Evolutionary conservation across 2,113 vertebrate genomes (phyloP).

Genomic region (Centropus unirufus): DNA sequence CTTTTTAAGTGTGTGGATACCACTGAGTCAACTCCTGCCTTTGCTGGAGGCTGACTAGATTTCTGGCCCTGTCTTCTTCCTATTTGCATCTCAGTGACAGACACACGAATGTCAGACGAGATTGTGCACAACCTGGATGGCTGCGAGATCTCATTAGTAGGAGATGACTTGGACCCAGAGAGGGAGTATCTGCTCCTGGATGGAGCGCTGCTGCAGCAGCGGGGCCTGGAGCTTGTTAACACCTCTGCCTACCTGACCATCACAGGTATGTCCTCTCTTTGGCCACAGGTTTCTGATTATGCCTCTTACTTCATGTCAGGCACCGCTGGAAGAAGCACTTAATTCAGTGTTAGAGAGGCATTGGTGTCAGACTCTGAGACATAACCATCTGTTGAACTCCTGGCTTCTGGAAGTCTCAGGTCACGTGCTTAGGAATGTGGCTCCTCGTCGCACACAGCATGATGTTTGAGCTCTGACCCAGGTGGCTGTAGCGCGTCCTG

Average conservation of each 20-base stretch:
- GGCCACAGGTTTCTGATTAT: neutral
- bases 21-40: neutral
- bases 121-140: slow-evolving; percentile 96
- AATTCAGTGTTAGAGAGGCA: fast-evolving
- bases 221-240: slow-evolving; percentile 92
- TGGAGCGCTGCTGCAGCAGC: slow-evolving; percentile 86
- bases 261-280: slow-evolving; percentile 77
- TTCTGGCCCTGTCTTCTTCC: neutral
- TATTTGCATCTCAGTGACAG: slow-evolving; percentile 66
- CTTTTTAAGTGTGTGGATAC: neutral
- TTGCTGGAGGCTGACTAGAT: neutral
- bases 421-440: neutral
- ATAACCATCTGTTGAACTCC: neutral
- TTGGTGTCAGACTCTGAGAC: neutral
- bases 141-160: slow-evolving; percentile 92
- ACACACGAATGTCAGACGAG: slow-evolving; percentile 90
- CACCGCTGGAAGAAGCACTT: neutral
- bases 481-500: neutral
- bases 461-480: neutral
- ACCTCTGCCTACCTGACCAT: slow-evolving; percentile 94
- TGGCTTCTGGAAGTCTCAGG: neutral
- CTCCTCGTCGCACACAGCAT: neutral
- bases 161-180: slow-evolving; percentile 92
- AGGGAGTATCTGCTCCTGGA: slow-evolving; percentile 91
- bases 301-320: neutral